phyloP scores from a whole-genome alignment of 2,888 invertebrate genomes.

The Eupithecia exiguata region DNA sequence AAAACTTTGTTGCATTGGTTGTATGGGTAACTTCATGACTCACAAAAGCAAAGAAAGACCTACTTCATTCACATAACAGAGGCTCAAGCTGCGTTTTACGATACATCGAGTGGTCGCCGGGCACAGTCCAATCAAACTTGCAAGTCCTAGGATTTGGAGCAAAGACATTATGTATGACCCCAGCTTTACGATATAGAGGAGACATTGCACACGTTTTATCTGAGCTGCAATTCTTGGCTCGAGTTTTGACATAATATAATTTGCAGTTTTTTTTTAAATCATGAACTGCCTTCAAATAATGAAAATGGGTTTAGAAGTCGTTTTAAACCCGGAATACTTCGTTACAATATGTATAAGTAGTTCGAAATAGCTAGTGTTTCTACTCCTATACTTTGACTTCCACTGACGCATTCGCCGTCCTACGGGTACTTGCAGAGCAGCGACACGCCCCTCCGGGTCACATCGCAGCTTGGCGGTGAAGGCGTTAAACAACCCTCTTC shows the following conservation, averaged over 20 bases:
- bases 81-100: constrained; percentile 45
- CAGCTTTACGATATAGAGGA: constrained; percentile 25
- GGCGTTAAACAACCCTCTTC: not conserved
- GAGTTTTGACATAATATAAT: not conserved
- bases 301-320: no score
- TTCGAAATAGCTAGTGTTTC: no score
- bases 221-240: not conserved
- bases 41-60: constrained; percentile 16
- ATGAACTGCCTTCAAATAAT: no score
- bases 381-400: no score
- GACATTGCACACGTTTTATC: constrained; percentile 23
- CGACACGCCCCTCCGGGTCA: not conserved
- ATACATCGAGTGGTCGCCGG: constrained; percentile 48
- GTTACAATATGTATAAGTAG: no score
- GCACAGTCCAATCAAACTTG: constrained; percentile 65
- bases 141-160: constrained; percentile 59
- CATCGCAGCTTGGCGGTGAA: not conserved
- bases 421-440: no score
- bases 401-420: no score
- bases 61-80: constrained; percentile 21
- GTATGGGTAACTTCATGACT: not conserved
- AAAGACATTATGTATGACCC: constrained; percentile 50
- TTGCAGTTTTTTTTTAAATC: no score
- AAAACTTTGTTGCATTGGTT: not conserved
- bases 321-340: no score